Conservation (phyloP, 2,797 vertebrate genomes). For the Protonibea diacanthus region DNA sequence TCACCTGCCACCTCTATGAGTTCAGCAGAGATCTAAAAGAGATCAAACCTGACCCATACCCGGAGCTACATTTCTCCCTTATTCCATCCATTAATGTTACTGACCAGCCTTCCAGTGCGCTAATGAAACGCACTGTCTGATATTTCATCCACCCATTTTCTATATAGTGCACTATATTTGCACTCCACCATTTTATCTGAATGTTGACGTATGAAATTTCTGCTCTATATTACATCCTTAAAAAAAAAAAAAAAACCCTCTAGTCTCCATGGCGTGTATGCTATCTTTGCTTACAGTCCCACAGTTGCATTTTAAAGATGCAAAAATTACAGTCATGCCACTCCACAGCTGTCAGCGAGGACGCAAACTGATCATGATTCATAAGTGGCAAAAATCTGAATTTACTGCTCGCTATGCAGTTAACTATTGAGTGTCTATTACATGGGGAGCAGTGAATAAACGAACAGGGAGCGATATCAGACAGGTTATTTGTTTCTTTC, state of each 20-base stretch:
- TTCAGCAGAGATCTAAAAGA: slow-evolving; percentile 2
- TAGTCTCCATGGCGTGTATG: background rate
- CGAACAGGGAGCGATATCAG: background rate
- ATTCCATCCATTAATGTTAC: background rate
- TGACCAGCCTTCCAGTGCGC: background rate
- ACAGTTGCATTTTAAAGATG: slow-evolving; percentile 7
- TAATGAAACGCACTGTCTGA: background rate
- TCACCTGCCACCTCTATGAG: background rate
- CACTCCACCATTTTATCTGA: background rate
- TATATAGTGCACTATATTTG: background rate
- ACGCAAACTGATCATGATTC: background rate
- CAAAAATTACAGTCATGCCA: background rate
- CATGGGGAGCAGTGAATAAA: background rate
- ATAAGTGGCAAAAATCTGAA: background rate
- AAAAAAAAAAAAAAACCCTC: background rate
- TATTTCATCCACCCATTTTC: background rate
- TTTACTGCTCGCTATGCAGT: background rate
- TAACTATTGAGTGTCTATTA: background rate
- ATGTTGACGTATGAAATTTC: background rate
- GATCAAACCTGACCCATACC: background rate
- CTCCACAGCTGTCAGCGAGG: background rate
- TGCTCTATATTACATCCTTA: background rate
- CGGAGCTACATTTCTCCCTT: background rate
- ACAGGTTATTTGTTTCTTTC: background rate
- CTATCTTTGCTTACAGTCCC: background rate